These are phyloP conservation scores for Periphyllus acericola DNA, from an alignment of 2,888 invertebrate genomes.

Conservation along the genomic window DNA sequence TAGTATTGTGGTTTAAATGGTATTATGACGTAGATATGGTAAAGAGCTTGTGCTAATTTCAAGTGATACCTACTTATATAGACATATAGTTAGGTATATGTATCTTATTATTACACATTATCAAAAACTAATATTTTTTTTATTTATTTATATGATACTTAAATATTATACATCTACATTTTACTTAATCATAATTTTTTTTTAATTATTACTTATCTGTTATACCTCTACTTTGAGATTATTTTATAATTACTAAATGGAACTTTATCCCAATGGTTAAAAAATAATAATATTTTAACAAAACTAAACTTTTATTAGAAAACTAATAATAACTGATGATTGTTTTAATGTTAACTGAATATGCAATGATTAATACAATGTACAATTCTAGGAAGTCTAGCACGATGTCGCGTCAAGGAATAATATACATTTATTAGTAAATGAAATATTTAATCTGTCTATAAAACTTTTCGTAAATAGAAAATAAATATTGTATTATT, in stretches of 20 bases:
- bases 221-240: not conserved
- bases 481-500: not conserved
- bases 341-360: slow-evolving; percentile 10
- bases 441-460: not conserved
- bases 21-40: not conserved
- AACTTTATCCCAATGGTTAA: not conserved
- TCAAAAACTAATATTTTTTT: not conserved
- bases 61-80: not conserved
- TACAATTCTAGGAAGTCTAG: not conserved
- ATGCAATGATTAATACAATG: not conserved
- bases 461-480: not conserved
- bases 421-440: not conserved
- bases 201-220: not conserved
- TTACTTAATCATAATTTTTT: too few species aligned
- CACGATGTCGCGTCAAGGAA: not conserved
- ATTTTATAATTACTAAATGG: not conserved
- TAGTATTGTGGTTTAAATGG: not conserved
- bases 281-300: not conserved
- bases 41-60: not conserved
- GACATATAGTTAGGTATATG: not conserved
- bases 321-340: not conserved
- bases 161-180: too few species aligned
- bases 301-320: not conserved
- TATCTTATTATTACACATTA: not conserved
- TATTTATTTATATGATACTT: not conserved